Evolutionary conservation across 2,888 invertebrate species (phyloP).

Genomic region (Apodemia mormo): DNA sequence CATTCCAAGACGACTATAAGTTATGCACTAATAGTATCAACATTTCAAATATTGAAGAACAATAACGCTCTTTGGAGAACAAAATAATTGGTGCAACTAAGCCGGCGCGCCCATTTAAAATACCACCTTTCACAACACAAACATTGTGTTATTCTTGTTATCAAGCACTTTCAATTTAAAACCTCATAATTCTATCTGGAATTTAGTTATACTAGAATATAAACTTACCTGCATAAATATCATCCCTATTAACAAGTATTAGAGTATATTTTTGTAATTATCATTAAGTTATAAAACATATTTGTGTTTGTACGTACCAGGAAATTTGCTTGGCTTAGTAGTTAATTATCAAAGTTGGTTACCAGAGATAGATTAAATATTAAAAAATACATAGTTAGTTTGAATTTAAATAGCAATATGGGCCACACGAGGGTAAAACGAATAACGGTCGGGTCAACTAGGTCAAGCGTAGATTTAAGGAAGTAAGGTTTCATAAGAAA

Average conservation of each 20-base stretch:
- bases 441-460: conserved; percentile 39
- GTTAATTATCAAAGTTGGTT: conserved; percentile 61
- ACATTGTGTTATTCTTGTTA: conserved; percentile 33
- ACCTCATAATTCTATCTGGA: conserved; percentile 32
- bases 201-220: conserved; percentile 25
- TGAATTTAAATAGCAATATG: conserved; percentile 45
- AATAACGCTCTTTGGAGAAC: conserved; percentile 12
- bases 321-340: conserved; percentile 36
- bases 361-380: conserved; percentile 60
- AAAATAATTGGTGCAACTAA: conserved; percentile 21
- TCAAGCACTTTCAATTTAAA: conserved; percentile 35
- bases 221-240: conserved; percentile 22
- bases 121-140: conserved; percentile 30
- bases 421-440: conserved; percentile 57
- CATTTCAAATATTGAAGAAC: conserved; percentile 12
- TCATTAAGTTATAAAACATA: conserved; percentile 26
- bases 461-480: conserved; percentile 39
- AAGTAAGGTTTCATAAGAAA: conserved; percentile 1
- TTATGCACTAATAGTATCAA: conserved; percentile 23
- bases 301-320: conserved; percentile 30
- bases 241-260: conserved; percentile 20
- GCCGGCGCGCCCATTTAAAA: conserved; percentile 25
- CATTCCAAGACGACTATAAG: conserved; percentile 3
- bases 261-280: conserved; percentile 28
- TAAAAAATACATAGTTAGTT: conserved; percentile 55